Percentiles rank a stretch among this genome's conserved stretches.
Conservation (phyloP, 2,113 vertebrate species). For the Xerus inauris region DNA sequence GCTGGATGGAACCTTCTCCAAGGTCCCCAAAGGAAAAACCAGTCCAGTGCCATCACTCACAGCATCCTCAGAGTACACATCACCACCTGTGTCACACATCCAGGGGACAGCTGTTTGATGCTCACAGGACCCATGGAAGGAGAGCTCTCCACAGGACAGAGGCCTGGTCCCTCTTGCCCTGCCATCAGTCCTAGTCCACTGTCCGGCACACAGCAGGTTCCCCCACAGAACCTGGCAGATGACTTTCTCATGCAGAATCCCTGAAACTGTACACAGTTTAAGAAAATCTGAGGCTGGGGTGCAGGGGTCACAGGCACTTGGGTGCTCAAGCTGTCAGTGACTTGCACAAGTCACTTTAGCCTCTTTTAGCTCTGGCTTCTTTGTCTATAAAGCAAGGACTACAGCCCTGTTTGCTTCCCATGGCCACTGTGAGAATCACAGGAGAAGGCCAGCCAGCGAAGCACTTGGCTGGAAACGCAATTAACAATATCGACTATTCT, state of each 20-base stretch:
- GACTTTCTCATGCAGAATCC: background rate
- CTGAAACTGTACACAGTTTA: background rate
- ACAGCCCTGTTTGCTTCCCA: background rate
- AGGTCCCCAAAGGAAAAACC: background rate
- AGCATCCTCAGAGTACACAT: rapidly evolving
- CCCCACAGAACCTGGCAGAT: rapidly evolving
- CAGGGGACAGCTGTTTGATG: background rate
- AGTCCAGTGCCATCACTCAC: rapidly evolving
- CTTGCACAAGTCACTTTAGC: background rate
- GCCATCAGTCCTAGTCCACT: background rate
- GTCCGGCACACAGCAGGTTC: background rate
- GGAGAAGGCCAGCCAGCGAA: rapidly evolving
- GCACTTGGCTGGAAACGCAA: background rate
- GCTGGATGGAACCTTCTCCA: background rate
- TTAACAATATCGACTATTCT: background rate
- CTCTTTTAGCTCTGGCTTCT: background rate
- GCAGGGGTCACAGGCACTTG: background rate
- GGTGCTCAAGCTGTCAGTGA: background rate
- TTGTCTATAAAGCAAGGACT: background rate
- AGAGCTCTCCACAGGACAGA: background rate
- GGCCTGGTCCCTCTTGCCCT: too few species aligned
- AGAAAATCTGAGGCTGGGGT: background rate
- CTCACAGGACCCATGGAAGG: background rate
- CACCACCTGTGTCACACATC: background rate
- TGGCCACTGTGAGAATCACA: background rate